Evolutionary conservation across 2,888 invertebrate species (phyloP), one percentile per base, ranked within the genome.

Genomic region (Mythimna loreyi): DNA sequence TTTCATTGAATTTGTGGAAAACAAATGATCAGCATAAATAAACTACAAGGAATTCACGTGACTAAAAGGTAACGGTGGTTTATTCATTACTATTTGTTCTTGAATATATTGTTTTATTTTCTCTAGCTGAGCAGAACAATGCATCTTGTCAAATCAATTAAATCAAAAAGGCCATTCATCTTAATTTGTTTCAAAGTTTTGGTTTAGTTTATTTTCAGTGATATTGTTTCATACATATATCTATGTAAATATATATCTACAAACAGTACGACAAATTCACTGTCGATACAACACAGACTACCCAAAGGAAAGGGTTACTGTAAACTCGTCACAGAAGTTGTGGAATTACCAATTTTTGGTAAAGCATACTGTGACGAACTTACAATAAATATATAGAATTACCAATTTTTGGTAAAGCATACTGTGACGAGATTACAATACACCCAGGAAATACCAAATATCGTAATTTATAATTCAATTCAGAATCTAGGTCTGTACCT

Each of bases 81-180:
- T 4, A 8, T 21, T 36, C 21, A 36, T 40, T 30, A 7, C n/a
- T 19, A 25, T 45, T 33, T 36, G 2, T 1, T 25, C 13, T 3
- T 11, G 13, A 66, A 5, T 23, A 7, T 13, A 16, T 19, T 7
- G 25, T 19, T n/a, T n/a, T 66, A 19, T 21, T 66, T 36, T 33
- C 25, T 8, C 13, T 43, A 9, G 52, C 5, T 4, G 5, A 3
- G 53, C 6, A 36, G 3, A 25, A 64, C 30, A 52, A 43, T 67
- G 13, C 25, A n/a, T 67, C 36, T 67, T 47, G 36, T 55, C 16
- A n/a, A 28, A 67, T 67, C 36, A 40, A 55, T 55, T 2, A 7
- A 47, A 67, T 67, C 7, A 19, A 28, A 55, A 36, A 28, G 7
- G 9, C 25, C 45, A 28, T 67, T 45, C 19, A 21, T 45, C 33